Percentiles rank a stretch among this genome's conserved stretches.
Evolutionary conservation across 2,797 vertebrate species (phyloP).

Genomic region (Coregonus sp.): DNA sequence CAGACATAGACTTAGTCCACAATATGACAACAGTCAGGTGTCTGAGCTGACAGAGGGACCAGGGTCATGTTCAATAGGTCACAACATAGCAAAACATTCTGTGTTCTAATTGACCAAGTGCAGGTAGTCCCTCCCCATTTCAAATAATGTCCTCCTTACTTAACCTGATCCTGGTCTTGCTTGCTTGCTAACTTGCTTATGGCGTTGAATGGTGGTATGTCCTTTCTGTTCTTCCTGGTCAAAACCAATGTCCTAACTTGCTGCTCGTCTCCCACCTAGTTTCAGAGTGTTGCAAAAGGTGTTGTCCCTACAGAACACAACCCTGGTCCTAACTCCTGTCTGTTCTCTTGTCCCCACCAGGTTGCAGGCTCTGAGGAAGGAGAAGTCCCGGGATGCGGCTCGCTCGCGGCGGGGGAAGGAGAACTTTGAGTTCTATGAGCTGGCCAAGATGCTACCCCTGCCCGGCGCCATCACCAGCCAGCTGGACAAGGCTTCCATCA

Average conservation of each 20-base stretch:
- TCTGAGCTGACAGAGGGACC: too few species aligned
- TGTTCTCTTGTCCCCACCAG: conserved; percentile 61
- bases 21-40: not conserved
- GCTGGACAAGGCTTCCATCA: conserved; percentile 98
- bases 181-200: not conserved
- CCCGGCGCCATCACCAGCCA: conserved; percentile 98
- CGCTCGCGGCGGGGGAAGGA: conserved; percentile 95
- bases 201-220: not conserved
- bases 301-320: not conserved
- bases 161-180: not conserved
- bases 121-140: not conserved
- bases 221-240: not conserved
- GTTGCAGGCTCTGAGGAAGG: conserved; percentile 98
- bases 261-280: not conserved
- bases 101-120: not conserved
- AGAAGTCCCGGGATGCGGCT: conserved; percentile 96
- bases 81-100: not conserved
- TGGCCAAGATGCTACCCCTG: conserved; percentile 96
- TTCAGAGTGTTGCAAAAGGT: not conserved
- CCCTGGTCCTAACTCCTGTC: not conserved
- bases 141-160: not conserved
- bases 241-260: not conserved
- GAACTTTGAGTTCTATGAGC: conserved; percentile 98
- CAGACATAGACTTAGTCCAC: not conserved
- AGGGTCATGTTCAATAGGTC: not conserved